Percentiles rank a stretch among this genome's conserved stretches.
These are phyloP conservation scores for Xenopus borealis DNA, from an alignment of 2,113 vertebrate genomes.

Conservation along the genomic window DNA sequence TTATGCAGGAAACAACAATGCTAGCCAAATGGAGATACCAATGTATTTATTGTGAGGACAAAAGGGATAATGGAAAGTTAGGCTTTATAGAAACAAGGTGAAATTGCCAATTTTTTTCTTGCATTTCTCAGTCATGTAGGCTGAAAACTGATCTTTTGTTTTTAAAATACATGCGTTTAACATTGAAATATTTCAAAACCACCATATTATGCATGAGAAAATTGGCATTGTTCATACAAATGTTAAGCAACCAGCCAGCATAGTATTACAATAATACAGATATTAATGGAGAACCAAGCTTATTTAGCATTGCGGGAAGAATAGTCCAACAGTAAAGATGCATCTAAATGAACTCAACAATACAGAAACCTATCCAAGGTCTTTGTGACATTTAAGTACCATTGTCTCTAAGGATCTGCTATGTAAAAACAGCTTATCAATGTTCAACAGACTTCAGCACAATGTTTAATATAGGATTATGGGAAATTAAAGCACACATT, in stretches of 20 bases:
- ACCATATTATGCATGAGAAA: constrained; percentile 27
- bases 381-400: constrained; percentile 57
- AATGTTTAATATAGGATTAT: constrained; percentile 66
- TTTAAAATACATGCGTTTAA: constrained; percentile 28
- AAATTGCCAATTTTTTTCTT: constrained; percentile 8
- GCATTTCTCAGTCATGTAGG: not conserved
- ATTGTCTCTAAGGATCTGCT: constrained; percentile 53
- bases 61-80: not conserved
- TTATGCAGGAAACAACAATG: constrained; percentile 22
- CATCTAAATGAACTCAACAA: constrained; percentile 57
- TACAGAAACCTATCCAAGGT: constrained; percentile 56
- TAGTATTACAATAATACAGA: constrained; percentile 48
- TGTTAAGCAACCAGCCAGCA: constrained; percentile 37
- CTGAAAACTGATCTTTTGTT: not conserved
- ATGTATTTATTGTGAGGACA: not conserved
- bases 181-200: constrained; percentile 2
- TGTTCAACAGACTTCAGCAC: constrained; percentile 65
- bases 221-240: constrained; percentile 15
- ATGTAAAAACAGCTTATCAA: constrained; percentile 60
- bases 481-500: constrained; percentile 57
- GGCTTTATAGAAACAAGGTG: constrained; percentile 8
- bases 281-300: constrained; percentile 55
- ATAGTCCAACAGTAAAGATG: constrained; percentile 44
- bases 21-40: not conserved
- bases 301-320: constrained; percentile 53